Evolutionary conservation across 1,140 invertebrate genomes (phyloP).

Genomic region (Magallana ariakensis): DNA sequence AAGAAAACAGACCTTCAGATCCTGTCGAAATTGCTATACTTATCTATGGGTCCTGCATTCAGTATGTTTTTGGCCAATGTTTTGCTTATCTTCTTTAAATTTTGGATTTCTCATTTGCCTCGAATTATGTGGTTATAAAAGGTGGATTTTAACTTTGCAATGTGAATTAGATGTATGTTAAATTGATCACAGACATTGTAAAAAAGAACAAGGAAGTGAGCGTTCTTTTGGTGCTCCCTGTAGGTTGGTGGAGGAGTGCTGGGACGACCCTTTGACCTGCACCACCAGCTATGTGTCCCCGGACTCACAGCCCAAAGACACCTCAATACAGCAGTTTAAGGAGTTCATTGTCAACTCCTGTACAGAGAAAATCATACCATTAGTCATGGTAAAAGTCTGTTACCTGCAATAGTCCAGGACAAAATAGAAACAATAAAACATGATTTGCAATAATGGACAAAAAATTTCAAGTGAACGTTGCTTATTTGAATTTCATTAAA

Average conservation of each 20-base stretch:
- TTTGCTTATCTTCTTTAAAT: neutral
- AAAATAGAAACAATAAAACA: no score
- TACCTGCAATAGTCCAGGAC: no score
- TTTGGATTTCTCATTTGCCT: neutral
- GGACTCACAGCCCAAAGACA: slow-evolving; percentile 9
- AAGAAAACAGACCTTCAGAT: neutral
- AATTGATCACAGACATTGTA: no score
- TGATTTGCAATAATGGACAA: no score
- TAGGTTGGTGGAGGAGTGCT: slow-evolving; percentile 51
- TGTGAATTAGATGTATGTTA: neutral
- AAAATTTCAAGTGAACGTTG: no score
- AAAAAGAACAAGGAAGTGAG: no score
- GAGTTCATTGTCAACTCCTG: slow-evolving; percentile 11
- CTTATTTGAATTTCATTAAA: no score
- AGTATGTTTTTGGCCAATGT: neutral
- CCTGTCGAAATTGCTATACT: neutral
- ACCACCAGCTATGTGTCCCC: slow-evolving; percentile 44
- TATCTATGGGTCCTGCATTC: neutral
- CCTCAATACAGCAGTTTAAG: slow-evolving; percentile 31
- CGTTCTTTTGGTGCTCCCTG: no score
- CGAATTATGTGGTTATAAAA: neutral
- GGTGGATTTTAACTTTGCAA: neutral
- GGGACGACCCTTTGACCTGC: slow-evolving; percentile 46
- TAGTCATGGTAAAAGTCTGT: slow-evolving; percentile 40
- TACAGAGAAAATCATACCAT: slow-evolving; percentile 6